phyloP scores from a whole-genome alignment of 2,888 invertebrate species.

The Junonia oenone region DNA sequence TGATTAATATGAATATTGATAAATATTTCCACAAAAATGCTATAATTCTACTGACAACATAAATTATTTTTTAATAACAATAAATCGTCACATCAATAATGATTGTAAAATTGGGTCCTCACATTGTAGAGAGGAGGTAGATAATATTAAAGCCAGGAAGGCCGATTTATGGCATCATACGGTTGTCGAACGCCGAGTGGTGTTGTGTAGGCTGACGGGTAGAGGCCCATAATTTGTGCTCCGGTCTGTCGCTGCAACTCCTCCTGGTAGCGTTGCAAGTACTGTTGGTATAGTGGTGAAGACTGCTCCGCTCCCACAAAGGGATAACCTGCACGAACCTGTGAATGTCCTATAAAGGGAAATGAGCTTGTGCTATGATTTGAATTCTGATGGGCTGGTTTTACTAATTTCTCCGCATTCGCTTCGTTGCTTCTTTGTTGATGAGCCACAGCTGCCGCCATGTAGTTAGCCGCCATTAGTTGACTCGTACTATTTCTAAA shows the following conservation, averaged over 20 bases:
- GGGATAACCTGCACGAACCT: constrained; percentile 80
- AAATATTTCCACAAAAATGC: constrained; percentile 51
- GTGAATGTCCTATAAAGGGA: constrained; percentile 81
- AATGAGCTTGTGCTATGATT: constrained; percentile 64
- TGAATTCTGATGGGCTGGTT: constrained; percentile 70
- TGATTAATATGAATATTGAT: constrained; percentile 34
- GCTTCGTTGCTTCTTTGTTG: constrained; percentile 61
- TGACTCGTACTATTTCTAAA: constrained; percentile 82
- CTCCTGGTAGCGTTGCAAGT: constrained; percentile 82
- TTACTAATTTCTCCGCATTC: constrained; percentile 61
- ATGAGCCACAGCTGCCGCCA: constrained; percentile 70
- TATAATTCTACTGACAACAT: constrained; percentile 56
- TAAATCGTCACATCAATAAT: constrained; percentile 52
- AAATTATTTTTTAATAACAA: constrained; percentile 64
- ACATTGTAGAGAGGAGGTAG: constrained; percentile 15
- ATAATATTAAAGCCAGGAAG: constrained; percentile 82
- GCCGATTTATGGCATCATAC: constrained; percentile 84
- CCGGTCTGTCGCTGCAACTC: constrained; percentile 80
- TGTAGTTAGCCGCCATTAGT: constrained; percentile 78
- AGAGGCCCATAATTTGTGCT: constrained; percentile 81
- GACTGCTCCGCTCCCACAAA: constrained; percentile 82
- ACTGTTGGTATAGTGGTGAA: constrained; percentile 86
- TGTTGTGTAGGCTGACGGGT: constrained; percentile 82
- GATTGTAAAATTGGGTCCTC: constrained; percentile 13
- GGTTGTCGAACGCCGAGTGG: constrained; percentile 84